A percentile compares a stretch with the other conserved stretches of the same genome.
Conservation (phyloP, 1,140 invertebrate species). For the Hypothenemus hampei region DNA sequence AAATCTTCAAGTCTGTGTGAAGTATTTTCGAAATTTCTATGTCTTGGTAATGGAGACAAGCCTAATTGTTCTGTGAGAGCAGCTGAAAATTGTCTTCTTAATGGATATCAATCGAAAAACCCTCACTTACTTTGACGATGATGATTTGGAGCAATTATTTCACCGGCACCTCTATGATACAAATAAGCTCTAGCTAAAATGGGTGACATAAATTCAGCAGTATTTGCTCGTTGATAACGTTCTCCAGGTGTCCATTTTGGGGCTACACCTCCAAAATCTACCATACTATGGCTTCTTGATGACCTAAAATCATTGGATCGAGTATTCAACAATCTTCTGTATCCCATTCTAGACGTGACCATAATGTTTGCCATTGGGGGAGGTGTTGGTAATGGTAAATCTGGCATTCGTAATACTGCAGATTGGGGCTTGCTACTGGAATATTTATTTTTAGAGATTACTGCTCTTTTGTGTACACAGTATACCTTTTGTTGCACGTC, state of each 20-base stretch:
- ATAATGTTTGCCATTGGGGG: conserved; percentile 44
- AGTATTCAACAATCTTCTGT: conserved; percentile 35
- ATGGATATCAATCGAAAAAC: background rate
- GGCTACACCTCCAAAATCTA: conserved; percentile 2
- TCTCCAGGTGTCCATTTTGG: no score
- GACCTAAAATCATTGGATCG: conserved; percentile 34
- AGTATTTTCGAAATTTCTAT: conserved; percentile 32
- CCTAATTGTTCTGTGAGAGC: conserved; percentile 25
- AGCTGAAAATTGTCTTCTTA: conserved; percentile 14
- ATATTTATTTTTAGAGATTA: no score
- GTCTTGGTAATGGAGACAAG: conserved; percentile 33
- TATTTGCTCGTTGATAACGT: conserved; percentile 4
- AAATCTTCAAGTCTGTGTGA: conserved; percentile 19
- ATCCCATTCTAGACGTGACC: conserved; percentile 39
- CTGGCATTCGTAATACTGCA: conserved; percentile 33
- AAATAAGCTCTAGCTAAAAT: conserved; percentile 14
- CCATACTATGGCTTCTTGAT: conserved; percentile 25
- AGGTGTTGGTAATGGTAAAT: conserved; percentile 43
- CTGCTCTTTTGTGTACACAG: no score
- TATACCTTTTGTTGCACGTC: no score
- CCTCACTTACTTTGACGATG: background rate
- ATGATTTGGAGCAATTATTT: background rate
- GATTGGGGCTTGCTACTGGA: no score
- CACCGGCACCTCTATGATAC: conserved; percentile 1
- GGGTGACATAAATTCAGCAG: conserved; percentile 15